Evolutionary conservation across 2,797 vertebrate species (phyloP).

Genomic region (Nasua narica): DNA sequence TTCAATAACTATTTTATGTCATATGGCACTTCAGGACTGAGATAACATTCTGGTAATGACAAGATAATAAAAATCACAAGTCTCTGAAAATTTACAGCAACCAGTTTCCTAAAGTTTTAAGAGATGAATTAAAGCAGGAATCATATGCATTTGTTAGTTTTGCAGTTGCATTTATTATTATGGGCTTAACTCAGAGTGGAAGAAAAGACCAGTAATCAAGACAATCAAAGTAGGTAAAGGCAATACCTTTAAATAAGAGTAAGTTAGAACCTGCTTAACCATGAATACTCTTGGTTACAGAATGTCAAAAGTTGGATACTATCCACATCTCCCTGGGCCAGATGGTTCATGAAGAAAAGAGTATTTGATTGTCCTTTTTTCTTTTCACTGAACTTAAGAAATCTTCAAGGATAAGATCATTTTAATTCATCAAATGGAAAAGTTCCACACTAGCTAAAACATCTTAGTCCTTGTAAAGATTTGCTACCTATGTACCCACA

Average conservation of each 20-base stretch:
- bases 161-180: neutral
- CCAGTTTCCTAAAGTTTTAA: constrained; percentile 1
- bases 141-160: neutral
- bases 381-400: neutral
- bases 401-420: neutral
- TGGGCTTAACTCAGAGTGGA: neutral
- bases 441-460: neutral
- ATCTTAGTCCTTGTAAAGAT: constrained; percentile 13
- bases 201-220: neutral
- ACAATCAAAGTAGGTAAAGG: neutral
- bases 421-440: neutral
- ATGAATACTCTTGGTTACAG: neutral
- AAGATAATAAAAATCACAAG: neutral
- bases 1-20: neutral
- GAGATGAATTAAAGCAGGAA: neutral
- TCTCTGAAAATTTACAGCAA: neutral
- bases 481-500: neutral
- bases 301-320: neutral
- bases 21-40: neutral
- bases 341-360: neutral
- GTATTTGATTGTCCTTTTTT: neutral
- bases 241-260: neutral
- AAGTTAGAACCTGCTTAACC: neutral
- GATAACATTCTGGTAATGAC: neutral
- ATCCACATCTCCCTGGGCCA: neutral